These are phyloP conservation scores for Xestia ashworthii DNA, from an alignment of 2,888 invertebrate species.

Conservation along the genomic window DNA sequence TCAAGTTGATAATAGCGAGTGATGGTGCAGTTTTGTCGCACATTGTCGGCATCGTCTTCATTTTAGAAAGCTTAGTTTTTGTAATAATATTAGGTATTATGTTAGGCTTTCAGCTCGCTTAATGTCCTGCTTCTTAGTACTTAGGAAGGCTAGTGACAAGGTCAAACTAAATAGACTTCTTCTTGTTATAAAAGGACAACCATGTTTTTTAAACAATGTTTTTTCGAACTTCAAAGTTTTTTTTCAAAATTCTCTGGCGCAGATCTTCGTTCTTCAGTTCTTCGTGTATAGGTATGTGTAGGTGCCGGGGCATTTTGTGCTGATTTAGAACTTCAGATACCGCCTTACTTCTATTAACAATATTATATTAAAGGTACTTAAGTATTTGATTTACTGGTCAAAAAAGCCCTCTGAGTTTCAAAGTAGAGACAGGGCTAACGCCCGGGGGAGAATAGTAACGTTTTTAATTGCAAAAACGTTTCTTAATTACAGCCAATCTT, in stretches of 20 bases:
- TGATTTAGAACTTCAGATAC: not conserved
- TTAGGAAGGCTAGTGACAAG: not conserved
- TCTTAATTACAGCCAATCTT: slow-evolving; percentile 36
- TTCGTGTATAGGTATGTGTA: too few species aligned
- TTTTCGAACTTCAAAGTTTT: too few species aligned
- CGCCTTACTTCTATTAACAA: not conserved
- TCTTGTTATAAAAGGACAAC: not conserved
- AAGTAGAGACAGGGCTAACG: not conserved
- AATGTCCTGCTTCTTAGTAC: not conserved
- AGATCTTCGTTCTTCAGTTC: not conserved
- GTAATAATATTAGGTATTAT: not conserved
- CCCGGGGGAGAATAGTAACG: not conserved
- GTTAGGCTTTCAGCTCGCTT: not conserved
- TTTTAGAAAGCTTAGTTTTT: slow-evolving; percentile 3
- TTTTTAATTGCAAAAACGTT: slow-evolving; percentile 22
- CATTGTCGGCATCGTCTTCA: not conserved
- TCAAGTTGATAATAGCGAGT: slow-evolving; percentile 1
- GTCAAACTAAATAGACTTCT: not conserved
- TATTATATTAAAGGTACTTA: not conserved
- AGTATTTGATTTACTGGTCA: not conserved
- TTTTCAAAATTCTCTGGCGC: not conserved
- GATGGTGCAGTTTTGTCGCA: slow-evolving; percentile 4
- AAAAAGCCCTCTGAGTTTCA: not conserved
- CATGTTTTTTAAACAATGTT: too few species aligned
- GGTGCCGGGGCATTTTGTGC: not conserved